A percentile compares a stretch with the other conserved stretches of the same genome.
phyloP scores from a whole-genome alignment of 2,113 vertebrate species.

The Lamprologus sp. region DNA sequence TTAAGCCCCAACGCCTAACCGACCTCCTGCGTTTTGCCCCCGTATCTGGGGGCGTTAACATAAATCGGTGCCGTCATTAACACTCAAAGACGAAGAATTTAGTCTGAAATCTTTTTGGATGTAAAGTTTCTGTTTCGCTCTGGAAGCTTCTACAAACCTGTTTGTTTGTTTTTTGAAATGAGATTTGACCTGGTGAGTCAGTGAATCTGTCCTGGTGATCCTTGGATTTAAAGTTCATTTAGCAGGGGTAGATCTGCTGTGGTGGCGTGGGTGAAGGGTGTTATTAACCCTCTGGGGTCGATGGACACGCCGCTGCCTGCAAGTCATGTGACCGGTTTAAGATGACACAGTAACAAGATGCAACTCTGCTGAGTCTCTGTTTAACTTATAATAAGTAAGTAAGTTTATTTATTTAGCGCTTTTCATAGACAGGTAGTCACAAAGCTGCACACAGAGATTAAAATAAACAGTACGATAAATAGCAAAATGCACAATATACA shows the following conservation, averaged over 20 bases:
- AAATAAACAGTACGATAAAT: too few relatives aligned
- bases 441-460: too few relatives aligned
- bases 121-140: too few relatives aligned
- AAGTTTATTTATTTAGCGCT: too few relatives aligned
- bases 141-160: too few relatives aligned
- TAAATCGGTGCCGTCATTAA: background rate
- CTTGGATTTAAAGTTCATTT: background rate
- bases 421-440: too few relatives aligned
- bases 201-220: background rate
- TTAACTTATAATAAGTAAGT: background rate
- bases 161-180: background rate
- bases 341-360: background rate
- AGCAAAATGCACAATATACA: too few relatives aligned
- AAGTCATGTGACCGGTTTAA: background rate
- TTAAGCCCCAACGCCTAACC: accelerated
- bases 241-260: background rate
- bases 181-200: background rate
- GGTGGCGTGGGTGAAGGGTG: background rate
- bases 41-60: too few relatives aligned
- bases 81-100: background rate
- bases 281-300: background rate
- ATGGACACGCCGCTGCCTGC: background rate
- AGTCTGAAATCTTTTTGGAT: background rate
- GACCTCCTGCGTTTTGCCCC: too few relatives aligned
- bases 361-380: background rate